Conservation (phyloP, 2,113 vertebrate genomes). For the Pluvialis apricaria region DNA sequence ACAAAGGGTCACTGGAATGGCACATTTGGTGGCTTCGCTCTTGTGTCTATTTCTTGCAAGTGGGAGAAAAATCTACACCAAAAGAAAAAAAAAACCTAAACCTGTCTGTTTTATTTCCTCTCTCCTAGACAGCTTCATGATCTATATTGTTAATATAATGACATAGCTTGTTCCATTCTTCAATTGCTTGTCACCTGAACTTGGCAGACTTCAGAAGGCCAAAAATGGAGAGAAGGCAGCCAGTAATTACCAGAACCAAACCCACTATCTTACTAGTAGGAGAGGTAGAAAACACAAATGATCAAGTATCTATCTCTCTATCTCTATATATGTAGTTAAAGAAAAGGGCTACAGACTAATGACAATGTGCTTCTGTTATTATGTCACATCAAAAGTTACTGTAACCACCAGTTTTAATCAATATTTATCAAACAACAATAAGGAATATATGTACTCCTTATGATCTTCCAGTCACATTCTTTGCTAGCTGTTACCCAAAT, state of each 20-base stretch:
- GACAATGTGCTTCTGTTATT: not conserved
- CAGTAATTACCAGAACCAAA: not conserved
- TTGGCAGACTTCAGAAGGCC: not conserved
- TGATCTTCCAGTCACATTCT: not conserved
- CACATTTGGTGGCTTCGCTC: not conserved
- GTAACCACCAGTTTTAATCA: not conserved
- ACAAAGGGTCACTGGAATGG: not conserved
- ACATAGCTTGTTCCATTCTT: not conserved
- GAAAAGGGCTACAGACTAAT: not conserved
- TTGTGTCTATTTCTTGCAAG: not conserved
- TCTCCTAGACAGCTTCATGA: not conserved
- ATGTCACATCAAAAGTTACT: not conserved
- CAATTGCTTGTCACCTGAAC: not conserved
- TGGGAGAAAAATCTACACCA: not conserved
- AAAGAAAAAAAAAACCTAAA: not conserved
- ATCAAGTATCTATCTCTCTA: not conserved
- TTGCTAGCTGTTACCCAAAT: not conserved
- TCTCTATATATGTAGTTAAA: not conserved
- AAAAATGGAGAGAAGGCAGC: not conserved
- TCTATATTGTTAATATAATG: not conserved
- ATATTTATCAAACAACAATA: not conserved
- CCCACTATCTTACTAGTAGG: not conserved
- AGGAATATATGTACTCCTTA: not conserved
- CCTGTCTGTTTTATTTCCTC: not conserved
- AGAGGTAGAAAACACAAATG: not conserved